Evolutionary conservation across 2,113 vertebrate genomes (phyloP), one percentile per base, ranked within the genome.

Genomic region (Gymnobelideus leadbeateri): DNA sequence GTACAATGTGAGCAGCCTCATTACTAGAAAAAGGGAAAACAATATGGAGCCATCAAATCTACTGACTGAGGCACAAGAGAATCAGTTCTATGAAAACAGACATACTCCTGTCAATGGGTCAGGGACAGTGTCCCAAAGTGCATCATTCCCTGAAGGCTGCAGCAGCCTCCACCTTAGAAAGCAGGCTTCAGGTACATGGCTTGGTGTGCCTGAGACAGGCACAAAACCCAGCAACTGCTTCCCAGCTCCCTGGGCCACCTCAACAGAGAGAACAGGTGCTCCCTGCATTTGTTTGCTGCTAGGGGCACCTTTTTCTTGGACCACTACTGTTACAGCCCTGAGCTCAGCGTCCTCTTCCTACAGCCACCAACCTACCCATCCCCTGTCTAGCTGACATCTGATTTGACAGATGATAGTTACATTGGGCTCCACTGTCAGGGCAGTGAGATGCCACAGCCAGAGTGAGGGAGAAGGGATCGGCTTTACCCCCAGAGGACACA

Each of bases 61-160:
- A 55, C 90, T 23, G 94, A 51, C 26, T 51, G 92, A 95, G 25
- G 93, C 55, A 93, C 49, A 61, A 49, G 51, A 96, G 92, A 90
- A 94, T 5, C 24, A 94, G 89, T 94, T 50, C 89, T 43, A 91
- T 7, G 47, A 90, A 43, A 90, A 97, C 94, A 23, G 47, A 93
- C 61, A 96, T 43, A 57, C 24, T 43, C 50, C 94, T 49, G 51
- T 14, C 61, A 11, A 16, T 54, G 91, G 52, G 46, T 43, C 91
- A 94, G 94, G 50, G 51, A 95, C 24, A n/a, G 91, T 92, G 50
- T 6, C 93, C 51, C 93, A 54, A 95, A 97, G 94, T 51, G 12
- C 28, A 97, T 89, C 28, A 92, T 0, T 96, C 26, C 23, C 90
- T 92, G 10, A 55, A 31, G 26, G 9, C 16, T 43, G n/a, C n/a